phyloP scores from a whole-genome alignment of 1,140 invertebrate genomes.

The Brachionus sp. region DNA sequence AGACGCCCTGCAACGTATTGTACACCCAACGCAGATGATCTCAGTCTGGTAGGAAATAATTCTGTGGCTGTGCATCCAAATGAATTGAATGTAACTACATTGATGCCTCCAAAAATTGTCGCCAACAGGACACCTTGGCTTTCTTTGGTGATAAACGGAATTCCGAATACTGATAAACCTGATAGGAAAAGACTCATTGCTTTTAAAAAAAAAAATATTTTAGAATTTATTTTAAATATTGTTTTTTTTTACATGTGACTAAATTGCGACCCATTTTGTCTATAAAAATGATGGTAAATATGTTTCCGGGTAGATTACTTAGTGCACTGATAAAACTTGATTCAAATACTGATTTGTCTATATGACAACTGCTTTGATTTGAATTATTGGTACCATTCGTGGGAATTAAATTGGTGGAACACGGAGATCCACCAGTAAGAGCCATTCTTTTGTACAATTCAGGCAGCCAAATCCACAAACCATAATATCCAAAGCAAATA shows the following conservation, averaged over 20 bases:
- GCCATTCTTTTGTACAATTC: conserved; percentile 61
- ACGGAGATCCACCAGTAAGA: conserved; percentile 55
- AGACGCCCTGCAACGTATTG: conserved; percentile 58
- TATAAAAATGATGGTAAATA: conserved; percentile 60
- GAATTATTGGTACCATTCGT: not conserved
- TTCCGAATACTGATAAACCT: conserved; percentile 45
- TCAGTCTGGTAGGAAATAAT: conserved; percentile 30
- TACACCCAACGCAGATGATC: conserved; percentile 26
- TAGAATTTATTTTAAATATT: no score
- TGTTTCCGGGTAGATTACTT: conserved; percentile 60
- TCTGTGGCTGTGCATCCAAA: conserved; percentile 32
- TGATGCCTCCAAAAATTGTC: conserved; percentile 42
- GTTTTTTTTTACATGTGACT: conserved; percentile 58
- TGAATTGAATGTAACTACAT: conserved; percentile 42
- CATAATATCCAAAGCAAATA: conserved; percentile 60
- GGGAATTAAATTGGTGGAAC: conserved; percentile 47
- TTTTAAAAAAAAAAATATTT: not conserved
- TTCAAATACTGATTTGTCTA: conserved; percentile 5
- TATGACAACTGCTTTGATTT: conserved; percentile 36
- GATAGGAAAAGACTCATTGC: conserved; percentile 33
- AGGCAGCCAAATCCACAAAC: conserved; percentile 64
- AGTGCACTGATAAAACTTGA: conserved; percentile 52
- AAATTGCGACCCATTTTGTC: conserved; percentile 61
- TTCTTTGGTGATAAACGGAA: conserved; percentile 36
- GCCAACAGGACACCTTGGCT: conserved; percentile 24